Percentiles rank a stretch among this genome's conserved stretches.
Evolutionary conservation across 2,113 vertebrate species (phyloP).

Genomic region (pig (Sus scrofa)): DNA sequence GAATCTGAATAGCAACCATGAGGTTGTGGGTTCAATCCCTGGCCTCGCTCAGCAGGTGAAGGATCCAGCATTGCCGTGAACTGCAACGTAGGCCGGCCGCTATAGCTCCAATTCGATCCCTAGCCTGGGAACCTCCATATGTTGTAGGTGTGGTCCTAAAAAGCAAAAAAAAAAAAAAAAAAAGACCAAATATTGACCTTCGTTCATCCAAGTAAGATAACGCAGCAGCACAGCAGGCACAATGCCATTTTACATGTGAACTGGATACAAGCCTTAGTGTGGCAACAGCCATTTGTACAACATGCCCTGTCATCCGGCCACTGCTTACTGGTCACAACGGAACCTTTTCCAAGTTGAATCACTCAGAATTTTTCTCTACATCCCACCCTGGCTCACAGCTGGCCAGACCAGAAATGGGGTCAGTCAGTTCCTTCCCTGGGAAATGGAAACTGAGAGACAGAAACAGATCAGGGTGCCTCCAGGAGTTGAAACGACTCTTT

Average conservation of each 20-base stretch:
- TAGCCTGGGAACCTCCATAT: too few species aligned
- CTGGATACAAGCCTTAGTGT: neutral
- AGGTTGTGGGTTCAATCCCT: too few species aligned
- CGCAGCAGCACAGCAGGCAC: neutral
- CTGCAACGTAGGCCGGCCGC: too few species aligned
- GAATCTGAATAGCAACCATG: too few species aligned
- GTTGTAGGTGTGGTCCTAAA: too few species aligned
- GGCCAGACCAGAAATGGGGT: neutral
- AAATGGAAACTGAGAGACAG: neutral
- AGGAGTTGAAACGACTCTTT: neutral
- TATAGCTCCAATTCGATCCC: too few species aligned
- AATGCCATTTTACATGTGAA: neutral
- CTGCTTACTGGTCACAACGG: accelerated
- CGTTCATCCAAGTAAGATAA: neutral
- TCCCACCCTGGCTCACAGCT: neutral
- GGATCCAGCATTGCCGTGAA: too few species aligned
- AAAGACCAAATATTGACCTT: neutral
- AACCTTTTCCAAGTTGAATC: neutral
- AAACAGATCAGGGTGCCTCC: neutral
- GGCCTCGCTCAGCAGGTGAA: too few species aligned
- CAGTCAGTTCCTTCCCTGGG: neutral
- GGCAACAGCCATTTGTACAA: neutral
- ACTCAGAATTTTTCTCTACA: neutral
- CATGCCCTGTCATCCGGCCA: neutral
- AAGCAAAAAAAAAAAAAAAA: neutral